Conservation (phyloP, 1,140 invertebrate species). For the Calliphora vicina region DNA sequence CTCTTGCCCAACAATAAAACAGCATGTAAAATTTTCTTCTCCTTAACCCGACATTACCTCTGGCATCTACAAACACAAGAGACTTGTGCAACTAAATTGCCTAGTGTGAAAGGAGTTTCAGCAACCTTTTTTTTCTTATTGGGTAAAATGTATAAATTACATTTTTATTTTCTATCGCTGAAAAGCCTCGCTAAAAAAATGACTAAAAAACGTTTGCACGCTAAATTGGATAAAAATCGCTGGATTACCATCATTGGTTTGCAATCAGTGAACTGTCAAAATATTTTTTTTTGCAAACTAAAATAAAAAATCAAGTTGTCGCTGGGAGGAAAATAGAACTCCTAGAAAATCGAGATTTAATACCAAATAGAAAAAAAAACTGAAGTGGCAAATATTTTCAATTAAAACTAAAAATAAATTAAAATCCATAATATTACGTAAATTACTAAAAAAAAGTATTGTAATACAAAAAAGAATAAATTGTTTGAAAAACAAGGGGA, state of each 20-base stretch:
- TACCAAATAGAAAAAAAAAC: background rate
- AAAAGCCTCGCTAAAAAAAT: no score
- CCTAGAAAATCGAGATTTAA: background rate
- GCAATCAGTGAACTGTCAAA: conserved; percentile 6
- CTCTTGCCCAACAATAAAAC: no score
- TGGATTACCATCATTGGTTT: background rate
- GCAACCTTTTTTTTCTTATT: no score
- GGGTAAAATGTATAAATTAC: no score
- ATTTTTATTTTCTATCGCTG: no score
- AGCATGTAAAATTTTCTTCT: no score
- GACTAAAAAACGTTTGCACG: no score
- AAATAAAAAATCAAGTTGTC: background rate
- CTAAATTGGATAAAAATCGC: no score
- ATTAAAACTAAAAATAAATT: background rate
- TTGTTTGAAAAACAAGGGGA: background rate
- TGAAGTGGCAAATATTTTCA: background rate
- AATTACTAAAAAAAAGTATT: background rate
- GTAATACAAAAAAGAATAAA: background rate
- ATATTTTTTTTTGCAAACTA: background rate
- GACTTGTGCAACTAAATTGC: no score
- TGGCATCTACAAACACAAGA: no score
- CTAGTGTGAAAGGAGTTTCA: no score
- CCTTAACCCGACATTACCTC: no score
- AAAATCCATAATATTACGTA: background rate
- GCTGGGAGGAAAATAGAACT: background rate